Evolutionary conservation across 2,113 vertebrate genomes (phyloP), one percentile per base, ranked within the genome.

Genomic region (Pelusios castaneus): DNA sequence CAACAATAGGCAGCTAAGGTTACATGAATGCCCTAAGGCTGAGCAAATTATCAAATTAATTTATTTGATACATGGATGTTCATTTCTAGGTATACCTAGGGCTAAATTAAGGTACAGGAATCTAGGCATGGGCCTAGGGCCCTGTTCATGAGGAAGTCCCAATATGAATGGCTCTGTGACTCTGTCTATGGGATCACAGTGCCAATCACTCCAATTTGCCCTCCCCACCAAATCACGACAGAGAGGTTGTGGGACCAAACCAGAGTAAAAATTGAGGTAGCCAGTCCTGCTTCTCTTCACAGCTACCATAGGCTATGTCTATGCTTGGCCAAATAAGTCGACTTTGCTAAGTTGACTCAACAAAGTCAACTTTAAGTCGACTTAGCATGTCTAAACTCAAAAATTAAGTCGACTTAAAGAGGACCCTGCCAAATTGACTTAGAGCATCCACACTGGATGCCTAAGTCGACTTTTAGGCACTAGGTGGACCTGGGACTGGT

Each of bases 1-100:
- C 84, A 97, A 85, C 75, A 67, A 86, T 56, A 78, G 88, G 31
- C 85, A 95, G 85, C 88, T 91, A 94, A 87, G 88, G 38, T 80
- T 94, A 89, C 58, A n/a, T 11, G 0, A 63, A 83, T 89, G 95
- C 95, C 79, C 75, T 81, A 47, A 88, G 91, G 63, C 29, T 21
- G 21, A 91, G 29, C 13, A 14, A 12, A 83, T 58, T 58, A 41
- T 70, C 56, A 54, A 87, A 91, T 47, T 27, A n/a, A 8, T 29
- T 11, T 75, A 87, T 70, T 89, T 88, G 92, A 85, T 78, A 95
- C 5, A 87, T 3, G 52, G 5, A 16, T 9, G 13, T 58, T 10
- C 1, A 24, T 92, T 95, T 84, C 86, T 67, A 89, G 60, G 81
- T 11, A 25, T 80, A 60, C 51, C 51, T 14, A 31, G 29, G 29